These are phyloP conservation scores for Thalassarche chlororhynchos DNA, from an alignment of 2,113 vertebrate genomes.

Conservation along the genomic window DNA sequence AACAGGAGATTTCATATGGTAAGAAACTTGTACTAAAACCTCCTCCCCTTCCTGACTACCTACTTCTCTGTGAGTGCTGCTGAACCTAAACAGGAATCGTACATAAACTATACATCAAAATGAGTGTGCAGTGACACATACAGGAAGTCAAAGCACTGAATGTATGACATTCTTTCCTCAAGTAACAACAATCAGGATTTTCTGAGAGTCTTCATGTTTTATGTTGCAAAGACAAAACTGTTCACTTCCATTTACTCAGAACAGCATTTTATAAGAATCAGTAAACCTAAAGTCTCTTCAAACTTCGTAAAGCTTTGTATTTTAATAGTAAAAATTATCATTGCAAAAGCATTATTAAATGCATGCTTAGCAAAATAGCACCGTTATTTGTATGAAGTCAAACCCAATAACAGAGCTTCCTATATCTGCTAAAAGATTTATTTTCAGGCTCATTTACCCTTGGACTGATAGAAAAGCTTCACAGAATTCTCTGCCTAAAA, in stretches of 20 bases:
- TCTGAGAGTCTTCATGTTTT: background rate
- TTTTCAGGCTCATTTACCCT: constrained; percentile 71
- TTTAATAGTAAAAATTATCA: constrained; percentile 18
- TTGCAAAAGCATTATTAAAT: constrained; percentile 24
- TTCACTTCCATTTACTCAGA: background rate
- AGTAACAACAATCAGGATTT: background rate
- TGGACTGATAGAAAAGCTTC: constrained; percentile 49
- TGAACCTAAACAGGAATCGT: background rate
- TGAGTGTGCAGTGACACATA: background rate
- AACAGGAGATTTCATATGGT: background rate
- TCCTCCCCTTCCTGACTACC: background rate
- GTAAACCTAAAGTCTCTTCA: constrained; percentile 7
- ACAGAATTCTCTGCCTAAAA: constrained; percentile 37
- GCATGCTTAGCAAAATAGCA: background rate
- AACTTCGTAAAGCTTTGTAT: constrained; percentile 3
- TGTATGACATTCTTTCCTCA: background rate
- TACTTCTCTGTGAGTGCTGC: background rate
- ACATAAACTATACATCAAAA: background rate
- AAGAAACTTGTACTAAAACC: background rate
- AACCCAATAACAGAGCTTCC: background rate
- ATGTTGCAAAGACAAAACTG: background rate
- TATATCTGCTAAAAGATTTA: constrained; percentile 50
- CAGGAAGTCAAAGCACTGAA: background rate
- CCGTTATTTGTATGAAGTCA: constrained; percentile 15
- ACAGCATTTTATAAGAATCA: background rate